phyloP scores from a whole-genome alignment of 1,140 invertebrate species.

The Sinonovacula constricta region DNA sequence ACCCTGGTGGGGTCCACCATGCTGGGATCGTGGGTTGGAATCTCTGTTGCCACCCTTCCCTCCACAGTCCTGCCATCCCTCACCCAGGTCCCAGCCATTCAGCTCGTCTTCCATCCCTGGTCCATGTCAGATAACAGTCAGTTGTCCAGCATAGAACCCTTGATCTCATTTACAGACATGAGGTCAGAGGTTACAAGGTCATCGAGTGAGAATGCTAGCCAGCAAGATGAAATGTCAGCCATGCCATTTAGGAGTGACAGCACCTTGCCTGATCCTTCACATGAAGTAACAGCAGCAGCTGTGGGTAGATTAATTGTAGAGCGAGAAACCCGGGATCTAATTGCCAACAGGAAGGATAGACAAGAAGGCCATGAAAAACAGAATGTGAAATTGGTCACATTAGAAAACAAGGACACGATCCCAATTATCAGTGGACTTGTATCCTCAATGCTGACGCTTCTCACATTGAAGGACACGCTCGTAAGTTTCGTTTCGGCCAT shows the following conservation, averaged over 20 bases:
- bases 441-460: conserved; percentile 38
- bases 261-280: neutral
- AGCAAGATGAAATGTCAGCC: neutral
- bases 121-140: too few species aligned
- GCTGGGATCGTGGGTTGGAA: conserved; percentile 55
- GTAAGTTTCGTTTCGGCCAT: conserved; percentile 44
- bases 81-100: neutral
- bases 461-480: conserved; percentile 51
- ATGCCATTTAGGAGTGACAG: neutral
- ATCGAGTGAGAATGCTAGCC: neutral
- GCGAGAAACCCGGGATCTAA: neutral
- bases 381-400: neutral
- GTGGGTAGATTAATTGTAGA: neutral
- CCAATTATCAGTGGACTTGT: conserved; percentile 21
- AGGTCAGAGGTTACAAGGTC: neutral
- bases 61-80: conserved; percentile 32
- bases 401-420: conserved; percentile 5
- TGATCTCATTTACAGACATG: conserved; percentile 10
- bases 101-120: neutral
- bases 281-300: neutral
- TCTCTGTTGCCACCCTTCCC: conserved; percentile 49
- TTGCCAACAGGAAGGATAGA: neutral
- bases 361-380: neutral
- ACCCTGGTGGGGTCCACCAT: conserved; percentile 82
- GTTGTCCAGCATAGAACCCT: neutral